These are phyloP conservation scores for Orthonyx spaldingii DNA, from an alignment of 2,113 vertebrate genomes.

Conservation along the genomic window DNA sequence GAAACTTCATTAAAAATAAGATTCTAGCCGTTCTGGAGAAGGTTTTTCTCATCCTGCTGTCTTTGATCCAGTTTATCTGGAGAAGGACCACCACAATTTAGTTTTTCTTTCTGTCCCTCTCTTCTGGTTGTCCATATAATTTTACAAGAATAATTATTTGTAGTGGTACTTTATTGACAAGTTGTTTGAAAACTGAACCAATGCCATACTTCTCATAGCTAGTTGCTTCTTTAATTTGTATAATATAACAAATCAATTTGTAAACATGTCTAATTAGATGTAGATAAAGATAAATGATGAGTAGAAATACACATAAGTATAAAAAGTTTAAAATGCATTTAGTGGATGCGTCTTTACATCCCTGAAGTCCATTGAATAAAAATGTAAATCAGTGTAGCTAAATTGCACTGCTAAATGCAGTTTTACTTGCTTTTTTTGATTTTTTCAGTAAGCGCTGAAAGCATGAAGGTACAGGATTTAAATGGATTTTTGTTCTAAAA, in stretches of 20 bases:
- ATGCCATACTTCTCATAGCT: background rate
- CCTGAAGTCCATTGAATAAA: conserved; percentile 6
- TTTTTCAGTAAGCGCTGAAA: background rate
- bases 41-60: background rate
- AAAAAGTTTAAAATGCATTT: conserved; percentile 11
- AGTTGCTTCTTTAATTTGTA: conserved; percentile 29
- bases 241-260: conserved; percentile 22
- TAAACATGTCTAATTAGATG: background rate
- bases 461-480: background rate
- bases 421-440: background rate
- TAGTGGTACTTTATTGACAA: background rate
- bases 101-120: background rate
- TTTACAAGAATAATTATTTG: background rate
- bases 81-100: background rate
- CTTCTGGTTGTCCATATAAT: background rate
- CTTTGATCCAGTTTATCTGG: background rate
- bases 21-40: background rate
- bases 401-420: background rate
- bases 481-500: conserved; percentile 10
- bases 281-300: background rate
- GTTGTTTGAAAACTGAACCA: background rate
- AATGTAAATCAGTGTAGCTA: background rate
- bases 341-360: background rate
- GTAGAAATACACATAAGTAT: background rate
- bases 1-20: background rate